Evolutionary conservation across 2,113 vertebrate species (phyloP), one percentile per base, ranked within the genome.

Genomic region (Ia io): DNA sequence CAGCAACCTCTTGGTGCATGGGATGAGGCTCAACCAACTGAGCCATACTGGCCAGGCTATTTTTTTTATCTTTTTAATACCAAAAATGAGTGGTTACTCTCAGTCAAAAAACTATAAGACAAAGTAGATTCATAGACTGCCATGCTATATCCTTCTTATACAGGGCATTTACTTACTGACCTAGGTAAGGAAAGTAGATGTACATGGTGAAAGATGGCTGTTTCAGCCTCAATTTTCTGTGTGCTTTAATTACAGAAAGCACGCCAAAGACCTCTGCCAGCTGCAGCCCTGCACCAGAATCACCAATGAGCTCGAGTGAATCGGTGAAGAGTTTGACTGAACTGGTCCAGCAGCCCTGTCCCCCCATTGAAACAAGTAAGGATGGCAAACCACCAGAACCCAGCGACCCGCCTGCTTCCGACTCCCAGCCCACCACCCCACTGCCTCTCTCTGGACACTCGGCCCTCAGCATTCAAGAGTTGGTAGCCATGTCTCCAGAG

Each of bases 261-360:
- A 99, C 99, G 96, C 99, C 99, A 97, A 99, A 99, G 98, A 99
- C 99, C 94, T 99, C 99, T 13, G 99, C 99, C 83, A 99, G 99
- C 98, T 99, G 99, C 98, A 99, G 99, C 97, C 99, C 99, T 0
- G 99, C 99, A 86, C 99, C 99, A 0, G 99, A 99, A 84, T 99
- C 99, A 28, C 99, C 99, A 1, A 99, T 99, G 98, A 99, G 99
- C 93, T 99, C 99, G 80, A 99, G 99, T 67, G 99, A 99, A 77
- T 99, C 99, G 0, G 98, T 99, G 96, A 99, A 99, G 94, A 99
- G 99, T 88, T 96, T 99, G 69, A 97, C 99, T 0, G 99, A 99
- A 49, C 93, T 99, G 94, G 97, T 99, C 6, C 98, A 99, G 82
- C 99, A 99, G 90, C 98, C 99, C 82, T 98, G 98, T 10, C 99